Evolutionary conservation across 1,140 invertebrate species (phyloP).

Genomic region (Drosophila subobscura): DNA sequence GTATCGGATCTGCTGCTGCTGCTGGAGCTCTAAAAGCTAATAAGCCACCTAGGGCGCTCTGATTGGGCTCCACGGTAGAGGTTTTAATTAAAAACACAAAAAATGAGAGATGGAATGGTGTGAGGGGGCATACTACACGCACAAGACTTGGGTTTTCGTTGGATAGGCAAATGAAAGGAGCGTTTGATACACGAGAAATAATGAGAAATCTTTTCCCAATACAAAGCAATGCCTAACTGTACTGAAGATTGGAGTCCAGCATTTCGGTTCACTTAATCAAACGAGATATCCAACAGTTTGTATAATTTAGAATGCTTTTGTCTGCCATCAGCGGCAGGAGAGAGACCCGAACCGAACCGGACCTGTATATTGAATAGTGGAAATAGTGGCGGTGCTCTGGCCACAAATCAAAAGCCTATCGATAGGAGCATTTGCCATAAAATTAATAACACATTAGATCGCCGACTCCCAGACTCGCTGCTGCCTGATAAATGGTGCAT

Average conservation of each 20-base stretch:
- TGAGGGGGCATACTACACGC: background rate
- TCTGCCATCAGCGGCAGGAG: conserved; percentile 42
- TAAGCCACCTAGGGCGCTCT: conserved; percentile 82
- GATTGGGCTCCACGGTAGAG: conserved; percentile 72
- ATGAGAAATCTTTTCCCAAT: conserved; percentile 72
- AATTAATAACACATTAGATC: conserved; percentile 82
- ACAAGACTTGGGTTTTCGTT: conserved; percentile 17
- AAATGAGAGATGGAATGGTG: conserved; percentile 21
- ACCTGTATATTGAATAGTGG: background rate
- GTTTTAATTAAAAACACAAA: conserved; percentile 79
- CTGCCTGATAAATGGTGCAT: conserved; percentile 60
- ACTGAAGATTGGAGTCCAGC: conserved; percentile 31
- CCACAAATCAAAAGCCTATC: conserved; percentile 47
- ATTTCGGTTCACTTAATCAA: conserved; percentile 77
- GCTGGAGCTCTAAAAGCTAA: conserved; percentile 75
- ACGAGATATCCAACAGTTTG: conserved; percentile 79
- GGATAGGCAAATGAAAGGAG: conserved; percentile 47
- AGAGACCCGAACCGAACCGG: background rate
- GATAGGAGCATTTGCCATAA: conserved; percentile 73
- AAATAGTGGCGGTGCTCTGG: background rate
- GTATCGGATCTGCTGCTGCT: too few relatives aligned
- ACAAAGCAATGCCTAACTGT: conserved; percentile 70
- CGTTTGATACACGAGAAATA: conserved; percentile 75
- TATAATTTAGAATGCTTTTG: conserved; percentile 79
- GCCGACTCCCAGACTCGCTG: conserved; percentile 2